Percentiles rank a stretch among this genome's conserved stretches.
These are phyloP conservation scores for Eulacestoma nigropectus DNA, from an alignment of 2,113 vertebrate genomes.

Conservation along the genomic window DNA sequence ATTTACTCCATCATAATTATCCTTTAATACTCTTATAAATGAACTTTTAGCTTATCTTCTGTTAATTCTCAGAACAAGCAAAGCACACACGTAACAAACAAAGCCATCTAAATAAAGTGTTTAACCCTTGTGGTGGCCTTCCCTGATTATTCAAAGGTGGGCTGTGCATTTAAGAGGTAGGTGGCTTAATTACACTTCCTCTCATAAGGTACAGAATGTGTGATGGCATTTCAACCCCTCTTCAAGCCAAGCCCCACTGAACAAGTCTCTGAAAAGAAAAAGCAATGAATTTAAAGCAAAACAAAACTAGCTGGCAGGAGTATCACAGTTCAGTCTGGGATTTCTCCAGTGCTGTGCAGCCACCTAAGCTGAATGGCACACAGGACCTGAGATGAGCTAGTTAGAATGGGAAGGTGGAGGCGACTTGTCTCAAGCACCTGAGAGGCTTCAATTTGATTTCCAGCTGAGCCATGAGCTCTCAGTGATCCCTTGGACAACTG, in stretches of 20 bases:
- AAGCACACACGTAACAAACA: conserved; percentile 74
- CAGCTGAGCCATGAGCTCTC: neutral
- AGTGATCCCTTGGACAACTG: neutral
- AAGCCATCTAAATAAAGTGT: conserved; percentile 75
- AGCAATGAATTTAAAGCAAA: neutral
- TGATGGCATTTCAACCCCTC: neutral
- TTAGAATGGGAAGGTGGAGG: neutral
- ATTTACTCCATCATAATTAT: conserved; percentile 84
- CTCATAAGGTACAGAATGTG: neutral
- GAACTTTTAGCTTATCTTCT: conserved; percentile 83
- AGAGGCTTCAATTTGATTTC: neutral
- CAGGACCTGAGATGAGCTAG: neutral
- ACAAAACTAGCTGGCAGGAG: neutral
- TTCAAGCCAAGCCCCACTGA: neutral
- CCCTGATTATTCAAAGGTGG: conserved; percentile 25
- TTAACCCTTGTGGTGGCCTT: conserved; percentile 70
- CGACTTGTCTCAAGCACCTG: accelerated
- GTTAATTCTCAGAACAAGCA: conserved; percentile 79
- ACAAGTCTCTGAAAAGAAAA: neutral
- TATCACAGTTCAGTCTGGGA: neutral
- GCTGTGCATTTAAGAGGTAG: neutral
- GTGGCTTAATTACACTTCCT: neutral
- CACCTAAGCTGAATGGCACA: neutral
- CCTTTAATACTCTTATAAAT: conserved; percentile 86
- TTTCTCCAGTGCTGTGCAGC: neutral